Conservation (phyloP, 2,888 invertebrate species). For the Rhingia rostrata region DNA sequence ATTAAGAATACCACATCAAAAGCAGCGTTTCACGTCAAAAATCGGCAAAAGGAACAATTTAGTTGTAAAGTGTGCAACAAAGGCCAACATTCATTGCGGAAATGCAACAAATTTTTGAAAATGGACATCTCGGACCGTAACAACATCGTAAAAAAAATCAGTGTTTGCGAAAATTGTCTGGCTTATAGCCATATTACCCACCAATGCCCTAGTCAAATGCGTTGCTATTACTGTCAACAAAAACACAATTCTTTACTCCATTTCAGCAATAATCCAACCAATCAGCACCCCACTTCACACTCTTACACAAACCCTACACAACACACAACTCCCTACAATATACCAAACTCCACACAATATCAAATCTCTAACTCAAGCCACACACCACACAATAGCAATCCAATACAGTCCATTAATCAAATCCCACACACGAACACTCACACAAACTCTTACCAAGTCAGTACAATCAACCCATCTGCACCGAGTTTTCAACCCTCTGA, state of each 20-base stretch:
- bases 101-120: constrained; percentile 20
- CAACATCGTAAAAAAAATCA: constrained; percentile 3
- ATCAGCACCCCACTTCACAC: constrained; percentile 1
- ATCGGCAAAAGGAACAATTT: neutral
- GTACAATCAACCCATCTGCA: constrained; percentile 2
- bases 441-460: constrained; percentile 17
- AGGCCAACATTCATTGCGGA: constrained; percentile 12
- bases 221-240: constrained; percentile 28
- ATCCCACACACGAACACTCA: constrained; percentile 13
- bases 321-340: constrained; percentile 5
- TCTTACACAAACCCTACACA: neutral
- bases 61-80: constrained; percentile 22
- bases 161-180: constrained; percentile 19
- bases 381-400: constrained; percentile 5
- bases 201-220: constrained; percentile 19
- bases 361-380: constrained; percentile 8
- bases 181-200: constrained; percentile 21
- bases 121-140: constrained; percentile 2
- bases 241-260: constrained; percentile 14
- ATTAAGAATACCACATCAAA: neutral
- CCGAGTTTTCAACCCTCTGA: constrained; percentile 6
- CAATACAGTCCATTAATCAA: constrained; percentile 18
- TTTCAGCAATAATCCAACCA: constrained; percentile 6
- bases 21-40: constrained; percentile 7
- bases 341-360: constrained; percentile 2